phyloP scores from a whole-genome alignment of 1,140 invertebrate species.

The Gryllus bimaculatus region DNA sequence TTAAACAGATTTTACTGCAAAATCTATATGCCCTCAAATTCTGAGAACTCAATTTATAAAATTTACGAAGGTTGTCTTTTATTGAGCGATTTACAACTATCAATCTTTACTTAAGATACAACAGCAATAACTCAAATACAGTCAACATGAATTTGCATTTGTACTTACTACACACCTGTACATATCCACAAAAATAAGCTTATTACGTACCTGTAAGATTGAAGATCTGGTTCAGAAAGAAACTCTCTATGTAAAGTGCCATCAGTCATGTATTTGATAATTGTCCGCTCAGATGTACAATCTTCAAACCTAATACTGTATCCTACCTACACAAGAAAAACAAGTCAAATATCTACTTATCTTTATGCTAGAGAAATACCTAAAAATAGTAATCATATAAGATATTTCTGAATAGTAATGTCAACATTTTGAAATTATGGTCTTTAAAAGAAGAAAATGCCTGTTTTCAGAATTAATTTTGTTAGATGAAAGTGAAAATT shows the following conservation, averaged over 20 bases:
- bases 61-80: too few species aligned
- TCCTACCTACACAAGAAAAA: conserved; percentile 44
- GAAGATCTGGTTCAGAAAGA: conserved; percentile 90
- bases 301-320: conserved; percentile 75
- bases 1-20: too few species aligned
- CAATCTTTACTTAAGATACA: background rate
- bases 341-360: conserved; percentile 10
- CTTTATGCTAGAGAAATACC: too few species aligned
- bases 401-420: too few species aligned
- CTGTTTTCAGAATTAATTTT: too few species aligned
- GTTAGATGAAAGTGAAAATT: too few species aligned
- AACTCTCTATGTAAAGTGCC: conserved; percentile 97
- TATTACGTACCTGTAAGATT: conserved; percentile 56
- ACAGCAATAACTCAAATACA: background rate
- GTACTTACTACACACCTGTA: background rate
- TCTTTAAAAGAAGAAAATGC: too few species aligned
- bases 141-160: background rate
- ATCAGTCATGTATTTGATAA: conserved; percentile 99
- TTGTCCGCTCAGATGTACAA: conserved; percentile 59
- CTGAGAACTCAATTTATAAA: too few species aligned
- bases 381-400: too few species aligned
- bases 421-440: too few species aligned
- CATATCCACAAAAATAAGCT: background rate
- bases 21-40: too few species aligned
- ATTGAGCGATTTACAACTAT: too few species aligned